A percentile compares a stretch with the other conserved stretches of the same genome.
phyloP scores from a whole-genome alignment of 2,113 vertebrate genomes.

The Sterrhoptilus dennistouni region DNA sequence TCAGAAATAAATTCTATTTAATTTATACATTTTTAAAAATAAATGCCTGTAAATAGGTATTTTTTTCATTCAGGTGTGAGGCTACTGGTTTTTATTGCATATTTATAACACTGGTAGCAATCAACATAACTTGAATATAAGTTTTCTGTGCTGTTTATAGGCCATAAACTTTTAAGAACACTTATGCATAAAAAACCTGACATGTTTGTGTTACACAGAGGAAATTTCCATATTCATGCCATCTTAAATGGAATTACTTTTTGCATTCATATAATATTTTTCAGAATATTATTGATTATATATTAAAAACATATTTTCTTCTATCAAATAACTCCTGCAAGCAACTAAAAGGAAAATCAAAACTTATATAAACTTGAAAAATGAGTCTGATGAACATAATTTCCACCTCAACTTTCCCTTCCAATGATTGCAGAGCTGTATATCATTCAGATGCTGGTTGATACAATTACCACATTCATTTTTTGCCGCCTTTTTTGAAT shows the following conservation, averaged over 20 bases:
- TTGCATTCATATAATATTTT: not conserved
- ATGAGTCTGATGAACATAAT: not conserved
- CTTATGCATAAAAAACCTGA: not conserved
- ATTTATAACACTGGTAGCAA: not conserved
- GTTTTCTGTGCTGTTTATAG: not conserved
- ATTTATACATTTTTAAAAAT: not conserved
- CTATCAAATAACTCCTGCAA: not conserved
- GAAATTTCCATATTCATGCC: not conserved
- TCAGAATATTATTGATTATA: slow-evolving; percentile 5
- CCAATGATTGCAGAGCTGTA: not conserved
- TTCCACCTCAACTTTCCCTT: not conserved
- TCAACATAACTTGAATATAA: not conserved
- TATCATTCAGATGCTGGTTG: not conserved
- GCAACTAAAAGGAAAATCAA: not conserved
- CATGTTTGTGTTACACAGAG: not conserved
- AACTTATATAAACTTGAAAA: not conserved
- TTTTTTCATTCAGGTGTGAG: not conserved
- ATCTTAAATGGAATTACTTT: not conserved
- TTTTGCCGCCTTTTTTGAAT: not conserved
- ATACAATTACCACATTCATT: slow-evolving; percentile 4
- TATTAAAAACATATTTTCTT: not conserved
- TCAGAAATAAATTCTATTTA: not conserved
- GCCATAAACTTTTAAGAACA: not conserved
- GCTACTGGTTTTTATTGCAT: not conserved
- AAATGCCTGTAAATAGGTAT: not conserved